These are phyloP conservation scores for Hemiscyllium ocellatum DNA, from an alignment of 2,113 vertebrate species.

Conservation along the genomic window DNA sequence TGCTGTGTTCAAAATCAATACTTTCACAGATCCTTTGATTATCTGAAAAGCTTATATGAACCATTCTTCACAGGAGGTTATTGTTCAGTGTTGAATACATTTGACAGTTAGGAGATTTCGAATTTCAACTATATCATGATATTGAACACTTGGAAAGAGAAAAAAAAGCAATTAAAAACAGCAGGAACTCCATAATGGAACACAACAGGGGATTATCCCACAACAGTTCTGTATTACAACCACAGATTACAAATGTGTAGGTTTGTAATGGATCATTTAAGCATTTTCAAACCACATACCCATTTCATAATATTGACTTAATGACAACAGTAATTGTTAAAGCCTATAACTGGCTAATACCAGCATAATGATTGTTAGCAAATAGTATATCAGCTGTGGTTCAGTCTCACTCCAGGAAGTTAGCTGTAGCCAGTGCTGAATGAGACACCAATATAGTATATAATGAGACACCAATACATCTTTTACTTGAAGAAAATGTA, in stretches of 20 bases:
- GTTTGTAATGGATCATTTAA: neutral
- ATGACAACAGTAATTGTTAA: neutral
- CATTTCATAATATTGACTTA: neutral
- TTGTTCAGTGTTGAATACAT: neutral
- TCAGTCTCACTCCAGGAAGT: no score
- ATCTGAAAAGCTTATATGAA: neutral
- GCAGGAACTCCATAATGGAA: neutral
- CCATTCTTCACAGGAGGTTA: neutral
- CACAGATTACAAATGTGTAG: neutral
- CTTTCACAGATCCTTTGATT: neutral
- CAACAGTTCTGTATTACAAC: neutral
- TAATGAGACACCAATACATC: no score
- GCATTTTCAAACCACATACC: neutral
- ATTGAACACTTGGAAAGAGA: neutral
- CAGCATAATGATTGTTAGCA: no score
- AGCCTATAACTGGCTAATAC: neutral
- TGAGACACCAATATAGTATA: no score
- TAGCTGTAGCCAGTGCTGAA: no score
- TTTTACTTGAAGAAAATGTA: no score
- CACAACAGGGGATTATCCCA: neutral
- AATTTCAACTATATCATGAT: neutral
- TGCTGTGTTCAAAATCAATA: constrained; percentile 17
- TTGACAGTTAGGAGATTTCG: neutral
- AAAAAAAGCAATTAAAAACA: constrained; percentile 16
- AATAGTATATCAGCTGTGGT: no score